A percentile compares a stretch with the other conserved stretches of the same genome.
These are phyloP conservation scores for Papilio polytes DNA, from an alignment of 1,140 invertebrate genomes.

Conservation along the genomic window DNA sequence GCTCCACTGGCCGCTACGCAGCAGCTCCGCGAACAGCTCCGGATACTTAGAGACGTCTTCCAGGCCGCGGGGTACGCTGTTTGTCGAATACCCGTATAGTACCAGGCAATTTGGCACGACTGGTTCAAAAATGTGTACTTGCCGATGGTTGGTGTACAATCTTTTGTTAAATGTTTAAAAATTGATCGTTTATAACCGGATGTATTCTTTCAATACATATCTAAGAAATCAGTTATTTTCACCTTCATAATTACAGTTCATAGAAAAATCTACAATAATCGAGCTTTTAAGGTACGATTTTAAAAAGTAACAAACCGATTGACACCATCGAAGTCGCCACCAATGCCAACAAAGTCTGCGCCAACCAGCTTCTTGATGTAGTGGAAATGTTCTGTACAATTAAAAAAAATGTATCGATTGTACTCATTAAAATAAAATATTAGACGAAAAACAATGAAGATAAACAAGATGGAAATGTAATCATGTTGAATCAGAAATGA, in stretches of 20 bases:
- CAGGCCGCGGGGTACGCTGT: slow-evolving; percentile 89
- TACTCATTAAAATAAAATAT: too few relatives aligned
- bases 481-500: not conserved
- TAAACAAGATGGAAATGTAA: not conserved
- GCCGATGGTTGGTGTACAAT: too few relatives aligned
- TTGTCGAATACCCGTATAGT: not conserved
- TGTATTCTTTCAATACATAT: too few relatives aligned
- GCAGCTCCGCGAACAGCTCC: slow-evolving; percentile 87
- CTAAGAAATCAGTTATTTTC: too few relatives aligned
- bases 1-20: slow-evolving; percentile 88
- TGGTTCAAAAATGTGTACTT: not conserved
- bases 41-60: slow-evolving; percentile 95
- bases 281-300: not conserved
- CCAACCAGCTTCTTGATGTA: slow-evolving; percentile 92
- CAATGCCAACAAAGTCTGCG: slow-evolving; percentile 93
- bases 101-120: not conserved
- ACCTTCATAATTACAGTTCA: too few relatives aligned
- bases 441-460: not conserved
- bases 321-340: slow-evolving; percentile 93
- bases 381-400: slow-evolving; percentile 92
- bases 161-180: too few relatives aligned
- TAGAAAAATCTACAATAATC: not conserved
- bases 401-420: slow-evolving; percentile 25
- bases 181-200: too few relatives aligned
- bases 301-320: slow-evolving; percentile 87